Base-by-base conservation (phyloP, 2,113 vertebrate species). In the Malurus melanocephalus region DNA sequence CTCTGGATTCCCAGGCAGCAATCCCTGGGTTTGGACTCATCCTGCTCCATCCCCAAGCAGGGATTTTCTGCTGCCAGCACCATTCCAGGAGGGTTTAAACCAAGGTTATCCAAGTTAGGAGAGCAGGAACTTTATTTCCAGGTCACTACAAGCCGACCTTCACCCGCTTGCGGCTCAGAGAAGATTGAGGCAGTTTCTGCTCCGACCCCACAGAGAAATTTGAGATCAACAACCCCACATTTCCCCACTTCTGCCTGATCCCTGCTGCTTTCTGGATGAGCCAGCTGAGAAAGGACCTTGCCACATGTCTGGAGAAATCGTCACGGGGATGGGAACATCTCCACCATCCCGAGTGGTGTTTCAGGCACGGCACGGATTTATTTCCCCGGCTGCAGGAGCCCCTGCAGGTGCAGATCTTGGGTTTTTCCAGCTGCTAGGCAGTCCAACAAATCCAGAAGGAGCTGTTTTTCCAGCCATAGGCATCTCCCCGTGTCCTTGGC, bases 391-490 rank as follows among this genome's bases (percentile, higher is more conserved):
- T 92, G 89, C 30, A 55, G 56, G 62, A 90, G 56, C 81, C 61
- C 77, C 68, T 42, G 81, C 91, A 94, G 56, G 24, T 60, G 82
- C 68, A 52, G 82, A 73, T 57, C 72, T 53, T 0, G 4, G 75
- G 56, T 66, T 93, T 95, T 93, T 91, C 65, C 91, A 89, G 88
- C 77, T 16, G 30, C 19, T 71, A 62, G 72, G 62, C 85, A 76
- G 79, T 32, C 68, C 81, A 89, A 79, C 8, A 76, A 82, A 90
- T 48, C 83, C 21, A 91, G 88, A 35, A 85, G 69, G 53, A 88
- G 72, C 71, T 83, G 67, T 60, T 92, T 95, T 93, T 94, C 87
- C 94, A 95, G 75, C 69, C 87, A 55, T 30, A 92, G 90, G 62
- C 89, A 90, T 59, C 82, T 85, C 66, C 82, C 60, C 30, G 0